Evolutionary conservation across 37 sponge, comb jelly and placozoan species (phyloP), one percentile per base, ranked within the genome.

Genomic region (Hexactinellida sp.): DNA sequence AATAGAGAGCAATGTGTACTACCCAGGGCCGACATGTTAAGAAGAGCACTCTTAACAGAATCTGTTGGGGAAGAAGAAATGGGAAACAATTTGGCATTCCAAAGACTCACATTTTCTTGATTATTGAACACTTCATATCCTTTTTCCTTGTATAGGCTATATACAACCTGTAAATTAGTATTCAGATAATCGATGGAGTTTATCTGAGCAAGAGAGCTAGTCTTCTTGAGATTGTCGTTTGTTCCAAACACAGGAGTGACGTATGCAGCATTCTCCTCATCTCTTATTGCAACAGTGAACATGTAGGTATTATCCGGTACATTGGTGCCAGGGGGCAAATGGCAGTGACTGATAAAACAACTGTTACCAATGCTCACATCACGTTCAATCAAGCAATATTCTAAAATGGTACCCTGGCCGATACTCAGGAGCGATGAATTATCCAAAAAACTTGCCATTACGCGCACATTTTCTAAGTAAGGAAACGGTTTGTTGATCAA

Each of bases 51-150:
- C 9, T 37, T 1, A 24, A 86, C 82, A 10, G 93, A 91, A 3
- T 55, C 84, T 37, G 38, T 35, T 37, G 86, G 84, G 3, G 86
- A 88, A 1, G 82, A 24, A 76, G 82, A 93, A n/a, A 86, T 55
- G 36, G 93, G 91, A 38, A 93, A 93, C 37, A 93, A 52, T 34
- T 54, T 38, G 0, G 88, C 88, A 82, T 82, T 87, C 93, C 93
- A 93, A 84, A 93, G 38, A 36, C 63, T 86, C 36, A 85, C 89
- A 24, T 71, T 38, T 0, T 9, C 32, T 63, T 63, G 76, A 23
- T n/a, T n/a, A 10, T 63, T 10, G 30, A 63, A 63, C 3, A 63
- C 5, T 7, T 63, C 34, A 28, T 63, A 63, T 63, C 76, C 76
- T 63, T 63, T 23, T 28, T 63, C 34, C 76, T 63, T 63, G 13